These are phyloP conservation scores for Nothocercus julius DNA, from an alignment of 2,113 vertebrate genomes.

Conservation along the genomic window DNA sequence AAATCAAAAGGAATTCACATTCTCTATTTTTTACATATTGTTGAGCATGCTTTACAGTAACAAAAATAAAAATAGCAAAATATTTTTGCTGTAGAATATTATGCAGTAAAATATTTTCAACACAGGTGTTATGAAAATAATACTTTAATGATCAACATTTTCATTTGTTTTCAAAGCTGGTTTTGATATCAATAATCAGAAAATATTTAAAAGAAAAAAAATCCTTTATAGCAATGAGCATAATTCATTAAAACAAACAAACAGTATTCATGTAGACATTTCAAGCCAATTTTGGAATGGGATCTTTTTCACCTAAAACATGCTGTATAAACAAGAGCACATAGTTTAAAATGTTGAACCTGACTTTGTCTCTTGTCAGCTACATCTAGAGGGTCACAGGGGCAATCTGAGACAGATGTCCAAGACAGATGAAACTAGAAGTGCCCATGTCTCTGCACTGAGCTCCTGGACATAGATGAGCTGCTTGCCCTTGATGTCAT, in stretches of 20 bases:
- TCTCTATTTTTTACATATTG: not conserved
- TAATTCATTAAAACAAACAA: not conserved
- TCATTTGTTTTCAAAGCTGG: not conserved
- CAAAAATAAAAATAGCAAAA: too few species aligned
- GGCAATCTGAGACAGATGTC: not conserved
- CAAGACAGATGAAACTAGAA: not conserved
- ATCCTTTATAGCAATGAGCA: not conserved
- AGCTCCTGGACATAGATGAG: not conserved
- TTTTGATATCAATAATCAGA: not conserved
- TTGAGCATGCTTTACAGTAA: not conserved
- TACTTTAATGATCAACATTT: not conserved
- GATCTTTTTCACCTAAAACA: not conserved
- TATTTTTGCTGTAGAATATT: not conserved
- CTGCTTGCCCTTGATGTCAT: not conserved
- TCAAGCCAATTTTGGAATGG: not conserved
- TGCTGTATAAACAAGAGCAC: not conserved
- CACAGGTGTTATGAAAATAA: not conserved
- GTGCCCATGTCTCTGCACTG: not conserved
- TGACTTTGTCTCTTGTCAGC: not conserved
- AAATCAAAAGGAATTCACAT: not conserved
- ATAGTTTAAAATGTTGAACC: not conserved
- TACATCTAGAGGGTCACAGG: not conserved
- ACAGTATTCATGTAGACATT: not conserved
- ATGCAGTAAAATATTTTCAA: not conserved
- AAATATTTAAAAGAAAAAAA: not conserved